A percentile compares a stretch with the other conserved stretches of the same genome.
phyloP scores from a whole-genome alignment of 1,140 invertebrate genomes.

The Micrasema minimum region DNA sequence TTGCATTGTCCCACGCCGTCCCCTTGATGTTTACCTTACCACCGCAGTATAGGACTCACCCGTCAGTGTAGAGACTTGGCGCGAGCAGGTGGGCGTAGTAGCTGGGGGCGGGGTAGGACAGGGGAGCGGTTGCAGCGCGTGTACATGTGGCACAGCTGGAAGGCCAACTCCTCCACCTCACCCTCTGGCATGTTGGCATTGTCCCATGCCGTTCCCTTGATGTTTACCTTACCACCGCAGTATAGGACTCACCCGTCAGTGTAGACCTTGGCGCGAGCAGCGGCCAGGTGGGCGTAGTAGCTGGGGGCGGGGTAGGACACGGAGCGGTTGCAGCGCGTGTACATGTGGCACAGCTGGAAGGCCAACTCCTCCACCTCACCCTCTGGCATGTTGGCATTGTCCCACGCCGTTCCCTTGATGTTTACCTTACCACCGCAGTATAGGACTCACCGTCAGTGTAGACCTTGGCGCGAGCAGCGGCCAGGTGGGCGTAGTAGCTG shows the following conservation, averaged over 20 bases:
- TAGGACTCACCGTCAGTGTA: constrained; percentile 70
- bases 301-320: constrained; percentile 94
- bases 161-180: constrained; percentile 85
- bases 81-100: constrained; percentile 92
- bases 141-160: constrained; percentile 90
- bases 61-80: constrained; percentile 72
- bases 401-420: too few relatives aligned
- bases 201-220: constrained; percentile 88
- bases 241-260: constrained; percentile 67
- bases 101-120: constrained; percentile 93
- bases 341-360: constrained; percentile 90
- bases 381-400: constrained; percentile 75
- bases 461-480: constrained; percentile 80
- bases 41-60: too few relatives aligned
- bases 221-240: too few relatives aligned
- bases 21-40: too few relatives aligned
- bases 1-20: constrained; percentile 84
- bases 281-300: constrained; percentile 94
- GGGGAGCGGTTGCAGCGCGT: constrained; percentile 85
- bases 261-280: constrained; percentile 77
- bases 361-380: constrained; percentile 86
- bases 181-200: constrained; percentile 79
- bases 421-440: too few relatives aligned
- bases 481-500: constrained; percentile 94
- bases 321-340: constrained; percentile 84